A percentile compares a stretch with the other conserved stretches of the same genome.
Conservation (phyloP, 2,888 invertebrate genomes). For the Chymomyza fuscimana region DNA sequence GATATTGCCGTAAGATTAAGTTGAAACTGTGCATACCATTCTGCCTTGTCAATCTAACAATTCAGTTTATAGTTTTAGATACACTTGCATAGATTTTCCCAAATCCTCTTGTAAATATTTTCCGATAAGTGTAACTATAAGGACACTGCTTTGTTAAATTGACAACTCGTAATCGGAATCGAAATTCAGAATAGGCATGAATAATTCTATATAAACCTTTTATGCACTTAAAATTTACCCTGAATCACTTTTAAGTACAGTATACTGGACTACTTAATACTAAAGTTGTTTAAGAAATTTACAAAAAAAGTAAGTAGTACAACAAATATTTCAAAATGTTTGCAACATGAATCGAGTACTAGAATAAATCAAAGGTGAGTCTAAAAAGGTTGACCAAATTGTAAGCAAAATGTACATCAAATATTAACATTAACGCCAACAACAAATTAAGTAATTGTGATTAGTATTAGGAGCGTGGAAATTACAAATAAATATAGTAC, state of each 20-base stretch:
- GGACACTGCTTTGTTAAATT: too few relatives aligned
- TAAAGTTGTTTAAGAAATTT: background rate
- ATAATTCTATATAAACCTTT: too few relatives aligned
- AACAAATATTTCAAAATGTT: background rate
- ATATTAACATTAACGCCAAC: slow-evolving; percentile 38
- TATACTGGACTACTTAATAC: background rate
- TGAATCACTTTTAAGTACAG: background rate
- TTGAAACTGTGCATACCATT: too few relatives aligned
- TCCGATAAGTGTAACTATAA: too few relatives aligned
- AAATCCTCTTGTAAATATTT: too few relatives aligned
- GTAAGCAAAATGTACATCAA: background rate
- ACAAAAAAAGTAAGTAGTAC: background rate
- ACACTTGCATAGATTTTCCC: too few relatives aligned
- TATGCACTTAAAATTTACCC: background rate
- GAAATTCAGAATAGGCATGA: too few relatives aligned
- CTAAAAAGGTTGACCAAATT: background rate
- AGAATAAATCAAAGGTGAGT: background rate
- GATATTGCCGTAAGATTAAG: too few relatives aligned
- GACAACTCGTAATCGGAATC: too few relatives aligned
- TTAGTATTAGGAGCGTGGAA: slow-evolving; percentile 5
- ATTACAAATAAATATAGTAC: slow-evolving; percentile 8
- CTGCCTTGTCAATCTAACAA: too few relatives aligned
- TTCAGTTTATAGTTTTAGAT: too few relatives aligned
- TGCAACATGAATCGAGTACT: background rate
- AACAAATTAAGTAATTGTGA: slow-evolving; percentile 43